Conservation (phyloP, 2,888 invertebrate species). For the Melanotus villosus region DNA sequence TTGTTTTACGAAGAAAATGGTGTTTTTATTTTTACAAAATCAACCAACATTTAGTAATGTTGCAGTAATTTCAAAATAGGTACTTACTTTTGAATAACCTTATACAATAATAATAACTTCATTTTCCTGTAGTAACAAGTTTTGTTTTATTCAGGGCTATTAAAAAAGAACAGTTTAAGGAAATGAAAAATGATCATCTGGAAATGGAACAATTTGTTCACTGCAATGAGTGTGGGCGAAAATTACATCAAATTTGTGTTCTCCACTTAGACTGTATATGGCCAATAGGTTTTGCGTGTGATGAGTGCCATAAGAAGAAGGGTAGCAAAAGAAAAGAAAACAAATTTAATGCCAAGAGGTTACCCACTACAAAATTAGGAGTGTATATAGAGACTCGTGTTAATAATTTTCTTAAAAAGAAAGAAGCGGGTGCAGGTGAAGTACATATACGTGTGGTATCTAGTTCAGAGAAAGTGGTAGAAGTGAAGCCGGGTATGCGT, state of each 20-base stretch:
- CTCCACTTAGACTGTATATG: conserved; percentile 96
- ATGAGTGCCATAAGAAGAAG: conserved; percentile 95
- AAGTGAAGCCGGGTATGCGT: conserved; percentile 98
- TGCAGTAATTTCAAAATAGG: too few species aligned
- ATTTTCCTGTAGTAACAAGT: too few species aligned
- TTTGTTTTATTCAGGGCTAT: conserved; percentile 78
- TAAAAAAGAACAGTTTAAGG: conserved; percentile 96
- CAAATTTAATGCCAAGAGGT: conserved; percentile 95
- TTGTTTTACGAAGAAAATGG: too few species aligned
- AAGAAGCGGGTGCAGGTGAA: conserved; percentile 97
- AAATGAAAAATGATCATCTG: conserved; percentile 98
- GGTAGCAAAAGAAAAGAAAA: conserved; percentile 95
- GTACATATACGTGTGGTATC: conserved; percentile 98
- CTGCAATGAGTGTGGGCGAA: conserved; percentile 96
- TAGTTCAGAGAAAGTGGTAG: conserved; percentile 98
- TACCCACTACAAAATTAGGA: conserved; percentile 95
- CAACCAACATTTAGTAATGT: too few species aligned
- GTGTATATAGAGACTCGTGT: conserved; percentile 98
- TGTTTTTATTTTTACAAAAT: too few species aligned
- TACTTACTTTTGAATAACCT: too few species aligned
- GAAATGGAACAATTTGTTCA: conserved; percentile 97
- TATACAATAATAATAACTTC: too few species aligned
- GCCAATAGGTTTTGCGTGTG: conserved; percentile 95
- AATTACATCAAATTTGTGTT: conserved; percentile 98
- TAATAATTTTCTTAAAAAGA: conserved; percentile 97